Evolutionary conservation across 2,797 vertebrate species (phyloP), one percentile per base, ranked within the genome.

Genomic region (Hippoglossus hippoglossus): DNA sequence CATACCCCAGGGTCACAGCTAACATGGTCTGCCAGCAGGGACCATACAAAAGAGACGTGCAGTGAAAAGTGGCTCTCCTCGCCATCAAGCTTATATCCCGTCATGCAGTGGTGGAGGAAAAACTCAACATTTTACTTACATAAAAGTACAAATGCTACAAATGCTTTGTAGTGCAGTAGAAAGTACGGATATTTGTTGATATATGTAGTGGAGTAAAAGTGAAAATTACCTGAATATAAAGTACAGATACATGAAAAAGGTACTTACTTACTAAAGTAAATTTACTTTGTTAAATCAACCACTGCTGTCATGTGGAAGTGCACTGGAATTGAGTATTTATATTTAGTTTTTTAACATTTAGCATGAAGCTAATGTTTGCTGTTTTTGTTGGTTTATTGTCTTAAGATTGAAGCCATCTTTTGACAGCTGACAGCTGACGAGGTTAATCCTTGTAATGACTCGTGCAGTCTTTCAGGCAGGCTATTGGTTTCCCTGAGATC

Each of bases 21-120:
- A 87, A 87, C 73, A 47, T 10, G 74, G 76, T 75, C 81, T 60
- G 74, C 82, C 58, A 67, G 65, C 73, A 67, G 77, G 50, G 61
- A 65, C 82, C 75, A 31, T 75, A 74, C 76, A 86, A 83, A 89
- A 82, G 76, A 87, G 79, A 72, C 58, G 26, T 81, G 82, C 46
- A 55, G 68, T 80, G 79, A 71, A 67, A 85, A 82, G 77, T 68
- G 82, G 6, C 44, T 13, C 12, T 39, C 11, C 12, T 12, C 3
- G 0, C 12, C 36, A 39, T 39, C 36, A 39, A 39, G 36, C 36
- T 39, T 39, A 36, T 36, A 36, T 36, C 36, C 12, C 10, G 31
- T 34, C 36, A 39, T 74, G 68, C 65, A 77, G 55, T 44, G 74
- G 71, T 82, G 75, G 16, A 46, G 44, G 18, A 7, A 46, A 19